Evolutionary conservation across 2,797 vertebrate species (phyloP).

Genomic region (Erithacus rubecula): DNA sequence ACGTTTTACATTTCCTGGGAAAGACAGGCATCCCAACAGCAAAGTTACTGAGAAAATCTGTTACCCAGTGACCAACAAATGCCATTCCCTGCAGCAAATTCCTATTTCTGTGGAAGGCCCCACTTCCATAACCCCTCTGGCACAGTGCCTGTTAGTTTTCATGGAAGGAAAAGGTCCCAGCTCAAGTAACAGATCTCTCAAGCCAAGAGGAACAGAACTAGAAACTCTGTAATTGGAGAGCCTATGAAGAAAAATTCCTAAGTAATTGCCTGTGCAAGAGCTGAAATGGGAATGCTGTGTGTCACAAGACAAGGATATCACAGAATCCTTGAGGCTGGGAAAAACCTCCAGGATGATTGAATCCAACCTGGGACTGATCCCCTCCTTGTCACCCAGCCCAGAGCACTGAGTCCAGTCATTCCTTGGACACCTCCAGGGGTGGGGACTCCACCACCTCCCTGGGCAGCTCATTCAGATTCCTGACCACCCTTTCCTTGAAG

Average conservation of each 20-base stretch:
- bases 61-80: not conserved
- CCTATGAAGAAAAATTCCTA: not conserved
- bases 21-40: not conserved
- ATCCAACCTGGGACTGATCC: fast-evolving
- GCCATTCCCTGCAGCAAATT: not conserved
- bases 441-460: not conserved
- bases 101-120: not conserved
- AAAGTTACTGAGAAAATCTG: not conserved
- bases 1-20: constrained; percentile 22
- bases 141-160: not conserved
- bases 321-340: not conserved
- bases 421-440: not conserved
- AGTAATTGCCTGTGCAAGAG: not conserved
- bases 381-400: not conserved
- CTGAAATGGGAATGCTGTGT: not conserved
- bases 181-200: not conserved
- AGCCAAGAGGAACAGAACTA: not conserved
- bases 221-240: not conserved
- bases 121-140: not conserved
- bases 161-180: not conserved
- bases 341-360: fast-evolving
- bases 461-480: not conserved
- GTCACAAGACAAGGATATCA: not conserved
- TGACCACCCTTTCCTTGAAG: not conserved
- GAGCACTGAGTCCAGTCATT: fast-evolving